Base-by-base conservation (phyloP, 2,113 vertebrate species). In the Ophiodon elongatus region DNA sequence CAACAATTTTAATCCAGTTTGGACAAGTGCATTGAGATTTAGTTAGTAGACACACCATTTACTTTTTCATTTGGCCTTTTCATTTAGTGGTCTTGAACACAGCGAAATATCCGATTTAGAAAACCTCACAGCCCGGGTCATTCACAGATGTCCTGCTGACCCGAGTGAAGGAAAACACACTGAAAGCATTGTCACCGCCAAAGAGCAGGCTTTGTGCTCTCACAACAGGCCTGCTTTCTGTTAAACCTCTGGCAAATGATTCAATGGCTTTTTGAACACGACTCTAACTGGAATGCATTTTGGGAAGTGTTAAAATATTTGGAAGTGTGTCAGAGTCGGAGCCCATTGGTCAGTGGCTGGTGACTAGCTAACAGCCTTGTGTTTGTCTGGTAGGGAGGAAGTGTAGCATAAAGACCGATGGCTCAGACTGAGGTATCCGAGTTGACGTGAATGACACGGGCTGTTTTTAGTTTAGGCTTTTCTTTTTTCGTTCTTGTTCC, bases 251-350 rank as follows among this genome's bases (percentile, higher is more conserved):
- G 82, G 88, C 89, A 84, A 84, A 85, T 67, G 39, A 84, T 84
- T 83, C 75, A 88, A 83, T 29, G 11, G 47, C 60, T 33, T 47
- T 80, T 88, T 35, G 66, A 43, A 64, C 67, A 19, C 14, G 15
- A 19, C 71, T 81, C 87, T 92, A 93, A 83, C 87, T 91, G 81
- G 80, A 90, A 79, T 85, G 57, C 41, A 25, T 67, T 82, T n/a
- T 68, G 64, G 63, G 79, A 82, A 86, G 78, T 85, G 70, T 87
- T 89, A 85, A 80, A 84, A 81, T 89, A 33, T 70, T n/a, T 71
- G 41, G 25, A 64, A 73, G 72, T 15, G 54, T 60, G 56, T 94
- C 54, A 57, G 91, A 93, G 83, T 95, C 92, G 92, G 72, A 82
- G 73, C 82, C 81, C 59, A 1, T 72, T n/a, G 81, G 91, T 91